Percentiles rank a stretch among this genome's conserved stretches.
These are phyloP conservation scores for Drosophila pseudoananassae DNA, from an alignment of 1,140 invertebrate species.

Conservation along the genomic window DNA sequence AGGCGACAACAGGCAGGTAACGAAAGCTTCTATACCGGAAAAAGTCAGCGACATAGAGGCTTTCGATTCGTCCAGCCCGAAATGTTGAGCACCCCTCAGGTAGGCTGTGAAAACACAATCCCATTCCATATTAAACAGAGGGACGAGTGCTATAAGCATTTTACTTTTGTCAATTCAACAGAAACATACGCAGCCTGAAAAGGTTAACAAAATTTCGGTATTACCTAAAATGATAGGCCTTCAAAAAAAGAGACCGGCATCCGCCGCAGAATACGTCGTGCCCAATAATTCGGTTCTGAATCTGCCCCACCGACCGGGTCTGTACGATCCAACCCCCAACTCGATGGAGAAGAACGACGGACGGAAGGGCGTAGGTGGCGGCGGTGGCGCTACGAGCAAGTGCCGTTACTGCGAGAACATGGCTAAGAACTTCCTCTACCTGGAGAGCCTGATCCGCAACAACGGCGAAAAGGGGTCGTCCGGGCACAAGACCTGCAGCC, in stretches of 20 bases:
- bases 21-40: not conserved
- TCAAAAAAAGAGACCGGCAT: constrained; percentile 58
- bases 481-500: constrained; percentile 43
- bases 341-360: constrained; percentile 40
- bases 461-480: constrained; percentile 50
- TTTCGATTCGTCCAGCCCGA: not conserved
- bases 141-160: constrained; percentile 1
- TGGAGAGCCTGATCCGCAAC: constrained; percentile 77
- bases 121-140: not conserved
- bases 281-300: constrained; percentile 71
- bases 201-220: constrained; percentile 77
- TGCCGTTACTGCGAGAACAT: constrained; percentile 78
- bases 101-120: constrained; percentile 39
- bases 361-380: constrained; percentile 9
- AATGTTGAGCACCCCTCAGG: constrained; percentile 35
- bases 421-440: constrained; percentile 80
- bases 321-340: constrained; percentile 39
- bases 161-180: constrained; percentile 14
- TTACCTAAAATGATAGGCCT: constrained; percentile 71
- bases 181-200: constrained; percentile 42
- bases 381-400: constrained; percentile 26
- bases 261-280: constrained; percentile 52
- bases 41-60: not conserved
- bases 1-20: not conserved
- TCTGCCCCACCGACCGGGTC: constrained; percentile 44